Evolutionary conservation across 2,888 invertebrate genomes (phyloP).

Genomic region (Nomada lathburiana): DNA sequence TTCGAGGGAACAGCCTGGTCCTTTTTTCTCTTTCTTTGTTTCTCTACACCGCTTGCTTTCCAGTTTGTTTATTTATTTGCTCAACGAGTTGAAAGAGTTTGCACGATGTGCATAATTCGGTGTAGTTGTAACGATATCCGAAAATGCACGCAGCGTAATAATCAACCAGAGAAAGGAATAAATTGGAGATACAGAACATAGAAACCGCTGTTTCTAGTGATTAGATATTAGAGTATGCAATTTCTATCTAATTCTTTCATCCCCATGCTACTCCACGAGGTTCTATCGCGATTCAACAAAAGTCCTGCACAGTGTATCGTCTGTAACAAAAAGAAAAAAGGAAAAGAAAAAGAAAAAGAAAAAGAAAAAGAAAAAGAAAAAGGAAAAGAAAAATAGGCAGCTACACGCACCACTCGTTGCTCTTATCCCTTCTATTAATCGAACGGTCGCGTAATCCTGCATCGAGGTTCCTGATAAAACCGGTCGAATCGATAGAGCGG

Average conservation of each 20-base stretch:
- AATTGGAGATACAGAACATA: too few species aligned
- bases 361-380: background rate
- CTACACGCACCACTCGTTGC: background rate
- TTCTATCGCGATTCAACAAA: background rate
- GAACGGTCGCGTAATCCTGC: background rate
- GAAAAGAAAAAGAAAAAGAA: background rate
- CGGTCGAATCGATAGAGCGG: conserved; percentile 37
- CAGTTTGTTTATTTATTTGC: conserved; percentile 14
- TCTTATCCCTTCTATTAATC: background rate
- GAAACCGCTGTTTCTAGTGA: background rate
- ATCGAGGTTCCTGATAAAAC: conserved; percentile 26
- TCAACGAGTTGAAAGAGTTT: background rate
- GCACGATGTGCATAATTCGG: background rate
- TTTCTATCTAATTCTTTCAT: background rate
- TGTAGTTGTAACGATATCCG: background rate
- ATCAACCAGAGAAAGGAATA: background rate
- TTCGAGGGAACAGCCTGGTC: background rate
- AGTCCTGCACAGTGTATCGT: background rate
- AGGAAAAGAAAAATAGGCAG: background rate
- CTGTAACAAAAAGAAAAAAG: too few species aligned
- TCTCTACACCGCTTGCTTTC: background rate
- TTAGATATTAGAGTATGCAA: too few species aligned
- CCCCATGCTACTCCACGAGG: background rate
- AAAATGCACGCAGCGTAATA: background rate
- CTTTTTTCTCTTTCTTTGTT: background rate